phyloP scores from a whole-genome alignment of 2,888 invertebrate genomes.

The Pammene aurita region DNA sequence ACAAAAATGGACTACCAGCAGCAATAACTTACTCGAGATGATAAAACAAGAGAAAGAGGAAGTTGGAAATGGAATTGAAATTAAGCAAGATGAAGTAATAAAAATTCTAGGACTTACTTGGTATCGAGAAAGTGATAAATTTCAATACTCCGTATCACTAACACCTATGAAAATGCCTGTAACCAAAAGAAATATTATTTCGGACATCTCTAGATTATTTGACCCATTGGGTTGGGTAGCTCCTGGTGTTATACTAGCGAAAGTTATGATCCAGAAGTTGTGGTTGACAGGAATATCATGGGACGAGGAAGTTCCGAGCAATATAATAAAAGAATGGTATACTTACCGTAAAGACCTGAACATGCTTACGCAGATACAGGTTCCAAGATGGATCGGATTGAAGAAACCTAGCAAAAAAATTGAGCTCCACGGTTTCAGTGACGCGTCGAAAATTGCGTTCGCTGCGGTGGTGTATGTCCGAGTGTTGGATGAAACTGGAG shows the following conservation, averaged over 20 bases:
- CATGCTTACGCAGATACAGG: not conserved
- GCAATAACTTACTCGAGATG: not conserved
- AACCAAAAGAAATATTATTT: conserved; percentile 4
- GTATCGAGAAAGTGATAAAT: not conserved
- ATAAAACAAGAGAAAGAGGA: not conserved
- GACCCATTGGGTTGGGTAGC: conserved; percentile 3
- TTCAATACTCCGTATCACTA: not conserved
- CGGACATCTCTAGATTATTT: not conserved
- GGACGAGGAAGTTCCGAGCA: not conserved
- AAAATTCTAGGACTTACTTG: conserved; percentile 7
- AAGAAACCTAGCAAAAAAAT: not conserved
- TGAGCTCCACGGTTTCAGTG: not conserved
- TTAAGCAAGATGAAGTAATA: not conserved
- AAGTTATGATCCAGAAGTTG: not conserved
- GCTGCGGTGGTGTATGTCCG: not conserved
- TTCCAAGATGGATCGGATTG: not conserved
- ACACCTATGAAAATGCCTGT: not conserved
- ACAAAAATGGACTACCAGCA: not conserved
- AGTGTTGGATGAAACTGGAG: not conserved
- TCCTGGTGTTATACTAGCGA: not conserved
- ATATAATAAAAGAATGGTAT: not conserved
- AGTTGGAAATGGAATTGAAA: not conserved
- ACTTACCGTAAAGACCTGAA: not conserved
- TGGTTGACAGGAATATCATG: not conserved
- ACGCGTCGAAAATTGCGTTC: not conserved